These are phyloP conservation scores for Tenthredo amoena DNA, from an alignment of 2,888 invertebrate species.

Conservation along the genomic window DNA sequence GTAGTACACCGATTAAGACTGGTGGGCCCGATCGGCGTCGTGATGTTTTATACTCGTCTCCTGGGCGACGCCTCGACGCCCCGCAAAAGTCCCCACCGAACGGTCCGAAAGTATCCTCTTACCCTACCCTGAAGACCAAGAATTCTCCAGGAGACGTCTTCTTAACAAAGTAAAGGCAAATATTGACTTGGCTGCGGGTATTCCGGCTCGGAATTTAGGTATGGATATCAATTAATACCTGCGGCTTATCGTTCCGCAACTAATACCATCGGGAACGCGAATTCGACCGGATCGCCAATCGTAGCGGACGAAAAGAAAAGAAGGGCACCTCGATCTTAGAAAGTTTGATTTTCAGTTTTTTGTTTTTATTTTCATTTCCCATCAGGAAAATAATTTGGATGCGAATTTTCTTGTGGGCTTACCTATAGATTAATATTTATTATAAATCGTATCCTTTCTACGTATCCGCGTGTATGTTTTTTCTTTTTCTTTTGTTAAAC, in stretches of 20 bases:
- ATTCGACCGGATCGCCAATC: neutral
- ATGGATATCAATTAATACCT: neutral
- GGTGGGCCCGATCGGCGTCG: constrained; percentile 71
- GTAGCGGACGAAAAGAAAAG: neutral
- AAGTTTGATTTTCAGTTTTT: neutral
- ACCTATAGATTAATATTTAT: neutral
- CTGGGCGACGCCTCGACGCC: constrained; percentile 69
- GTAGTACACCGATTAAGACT: constrained; percentile 73
- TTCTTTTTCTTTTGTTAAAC: neutral
- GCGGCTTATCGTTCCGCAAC: neutral
- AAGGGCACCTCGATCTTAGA: neutral
- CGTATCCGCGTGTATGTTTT: too few species aligned
- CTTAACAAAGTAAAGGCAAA: neutral
- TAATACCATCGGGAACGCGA: neutral
- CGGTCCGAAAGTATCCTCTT: constrained; percentile 43
- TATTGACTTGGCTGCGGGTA: constrained; percentile 6
- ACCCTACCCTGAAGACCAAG: constrained; percentile 34
- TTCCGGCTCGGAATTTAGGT: neutral
- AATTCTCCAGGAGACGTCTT: constrained; percentile 21
- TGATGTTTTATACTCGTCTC: constrained; percentile 73
- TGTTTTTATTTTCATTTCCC: neutral
- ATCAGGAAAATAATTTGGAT: neutral
- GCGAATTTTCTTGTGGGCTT: neutral
- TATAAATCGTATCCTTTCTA: too few species aligned
- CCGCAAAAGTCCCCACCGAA: constrained; percentile 48